Evolutionary conservation across 2,797 vertebrate species (phyloP).

Genomic region (Myiotriccus ornatus): DNA sequence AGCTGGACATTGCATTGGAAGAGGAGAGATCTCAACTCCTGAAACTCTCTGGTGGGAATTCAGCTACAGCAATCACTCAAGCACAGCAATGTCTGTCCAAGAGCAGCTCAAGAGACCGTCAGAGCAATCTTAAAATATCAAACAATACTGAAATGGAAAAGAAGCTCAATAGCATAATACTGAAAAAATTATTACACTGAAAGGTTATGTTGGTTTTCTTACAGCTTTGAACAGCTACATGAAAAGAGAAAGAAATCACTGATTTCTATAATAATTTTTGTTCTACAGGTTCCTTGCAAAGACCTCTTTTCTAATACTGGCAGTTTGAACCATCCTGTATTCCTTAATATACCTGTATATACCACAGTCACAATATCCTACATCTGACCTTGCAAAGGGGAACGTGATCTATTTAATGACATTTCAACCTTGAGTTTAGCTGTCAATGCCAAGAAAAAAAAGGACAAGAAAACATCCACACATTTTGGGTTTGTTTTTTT

Average conservation of each 20-base stretch:
- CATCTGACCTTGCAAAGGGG: background rate
- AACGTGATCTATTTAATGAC: background rate
- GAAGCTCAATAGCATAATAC: background rate
- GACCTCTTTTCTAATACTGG: background rate
- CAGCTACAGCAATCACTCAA: background rate
- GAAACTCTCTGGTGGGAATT: background rate
- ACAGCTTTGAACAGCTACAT: background rate
- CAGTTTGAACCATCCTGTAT: background rate
- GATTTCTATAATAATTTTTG: background rate
- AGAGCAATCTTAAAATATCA: background rate
- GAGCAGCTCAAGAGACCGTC: background rate
- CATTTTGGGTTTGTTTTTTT: background rate
- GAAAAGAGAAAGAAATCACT: background rate
- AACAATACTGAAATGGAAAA: background rate
- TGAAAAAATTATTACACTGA: background rate
- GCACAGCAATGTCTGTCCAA: background rate
- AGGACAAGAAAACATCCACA: background rate
- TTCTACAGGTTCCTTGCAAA: background rate
- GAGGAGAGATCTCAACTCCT: background rate
- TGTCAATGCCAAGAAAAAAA: background rate
- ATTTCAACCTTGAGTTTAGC: background rate
- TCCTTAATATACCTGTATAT: background rate
- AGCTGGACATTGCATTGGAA: background rate
- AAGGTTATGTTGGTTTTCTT: background rate
- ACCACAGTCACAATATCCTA: background rate